phyloP scores from a whole-genome alignment of 2,888 invertebrate genomes.

The Scrobipalpa costella region DNA sequence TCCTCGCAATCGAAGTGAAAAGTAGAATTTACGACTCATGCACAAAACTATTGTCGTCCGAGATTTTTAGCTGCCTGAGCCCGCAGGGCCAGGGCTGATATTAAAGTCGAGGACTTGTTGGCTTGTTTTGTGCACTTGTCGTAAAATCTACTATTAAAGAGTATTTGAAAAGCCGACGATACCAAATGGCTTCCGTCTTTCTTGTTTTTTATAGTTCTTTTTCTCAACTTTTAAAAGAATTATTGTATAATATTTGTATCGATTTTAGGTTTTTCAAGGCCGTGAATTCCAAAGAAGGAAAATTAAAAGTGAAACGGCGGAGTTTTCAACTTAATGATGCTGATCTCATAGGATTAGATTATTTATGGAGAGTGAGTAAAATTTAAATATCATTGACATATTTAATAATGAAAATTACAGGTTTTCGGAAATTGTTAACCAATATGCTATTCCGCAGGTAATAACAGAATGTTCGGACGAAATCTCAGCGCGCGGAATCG shows the following conservation, averaged over 20 bases:
- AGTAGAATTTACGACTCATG: too few relatives aligned
- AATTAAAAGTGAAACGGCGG: slow-evolving; percentile 92
- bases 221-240: neutral
- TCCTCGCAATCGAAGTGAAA: too few relatives aligned
- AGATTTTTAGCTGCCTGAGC: too few relatives aligned
- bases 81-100: too few relatives aligned
- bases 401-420: neutral
- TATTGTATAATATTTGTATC: slow-evolving; percentile 5
- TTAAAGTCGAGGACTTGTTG: too few relatives aligned
- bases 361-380: slow-evolving; percentile 92
- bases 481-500: slow-evolving; percentile 95
- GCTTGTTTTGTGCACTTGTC: too few relatives aligned
- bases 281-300: slow-evolving; percentile 97
- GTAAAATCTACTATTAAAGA: too few relatives aligned
- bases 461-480: slow-evolving; percentile 95
- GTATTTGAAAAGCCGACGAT: too few relatives aligned
- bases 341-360: slow-evolving; percentile 97
- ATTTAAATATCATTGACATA: neutral
- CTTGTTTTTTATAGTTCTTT: too few relatives aligned
- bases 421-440: slow-evolving; percentile 9
- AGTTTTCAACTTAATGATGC: slow-evolving; percentile 94
- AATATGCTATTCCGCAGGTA: slow-evolving; percentile 72
- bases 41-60: too few relatives aligned
- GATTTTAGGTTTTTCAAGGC: slow-evolving; percentile 92
- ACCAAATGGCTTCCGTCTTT: too few relatives aligned